Base-by-base conservation (phyloP, 92 coral and sea anemone species). In the Zoanthus gigantus region DNA sequence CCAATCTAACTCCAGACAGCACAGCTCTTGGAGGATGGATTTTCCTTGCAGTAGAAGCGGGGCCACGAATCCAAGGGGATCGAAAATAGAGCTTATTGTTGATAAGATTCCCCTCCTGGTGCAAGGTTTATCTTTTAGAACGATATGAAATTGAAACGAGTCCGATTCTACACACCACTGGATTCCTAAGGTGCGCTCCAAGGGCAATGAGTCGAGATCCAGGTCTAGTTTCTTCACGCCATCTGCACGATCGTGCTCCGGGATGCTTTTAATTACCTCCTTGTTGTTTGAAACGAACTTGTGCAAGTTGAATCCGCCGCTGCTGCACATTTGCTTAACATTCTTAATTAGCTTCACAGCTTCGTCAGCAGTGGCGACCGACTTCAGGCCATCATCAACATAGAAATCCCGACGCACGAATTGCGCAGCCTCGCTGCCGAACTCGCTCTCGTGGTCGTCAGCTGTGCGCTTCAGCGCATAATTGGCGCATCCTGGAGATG, bases 401-500 rank as follows among this genome's bases (percentile, higher is more conserved):
- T 92, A 92, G 81, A 92, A 92, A 13, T 92, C 74, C 17, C 75
- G 67, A 0, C 91, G 89, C 13, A 92, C 71, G 77, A 90, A 66
- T 8, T 87, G 74, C 3, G 95, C 91, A 3, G 89, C 81, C 13
- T 79, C 72, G 0, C 18, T 3, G 9, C 93, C 92, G 58, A 83
- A 69, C 56, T 73, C 87, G 0, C 18, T 28, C 69, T 93, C 90
- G 44, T 50, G 6, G 34, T 93, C 93, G 28, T 90, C 76, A 0
- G 90, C 92, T 0, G 92, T 71, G 8, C 92, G 10, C 37, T 93
- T 93, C 28, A 93, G 75, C 3, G 86, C 92, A 42, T 83, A 93
- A 72, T 93, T 93, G 9, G 93, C 87, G 47, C 93, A 90, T 2
- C 95, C 88, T 0, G 92, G 92, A 8, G 93, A 90, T 1, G 90